phyloP scores from a whole-genome alignment of 2,113 vertebrate genomes.

The Perca fluviatilis region DNA sequence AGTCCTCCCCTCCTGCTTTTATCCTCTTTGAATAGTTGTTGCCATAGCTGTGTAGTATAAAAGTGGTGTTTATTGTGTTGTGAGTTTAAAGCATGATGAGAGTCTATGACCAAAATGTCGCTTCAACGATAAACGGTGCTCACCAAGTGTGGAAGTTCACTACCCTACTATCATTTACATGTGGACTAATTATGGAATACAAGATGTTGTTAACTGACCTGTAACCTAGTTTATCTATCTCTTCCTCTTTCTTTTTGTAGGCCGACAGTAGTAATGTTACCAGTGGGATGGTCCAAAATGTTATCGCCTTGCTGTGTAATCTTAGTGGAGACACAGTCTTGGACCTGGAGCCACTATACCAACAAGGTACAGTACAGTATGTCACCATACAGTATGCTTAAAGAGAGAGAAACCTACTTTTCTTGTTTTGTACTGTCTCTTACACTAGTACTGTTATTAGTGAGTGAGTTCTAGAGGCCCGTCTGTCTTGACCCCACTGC shows the following conservation, averaged over 20 bases:
- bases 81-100: not conserved
- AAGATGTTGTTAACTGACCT: not conserved
- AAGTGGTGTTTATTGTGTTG: not conserved
- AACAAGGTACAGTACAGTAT: constrained; percentile 61
- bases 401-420: not conserved
- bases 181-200: not conserved
- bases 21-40: not conserved
- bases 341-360: constrained; percentile 62
- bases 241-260: constrained; percentile 42
- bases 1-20: not conserved
- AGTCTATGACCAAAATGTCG: not conserved
- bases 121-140: not conserved
- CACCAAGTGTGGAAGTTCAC: not conserved
- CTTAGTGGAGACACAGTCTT: constrained; percentile 55
- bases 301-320: constrained; percentile 72
- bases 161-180: not conserved
- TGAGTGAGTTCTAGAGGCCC: constrained; percentile 15
- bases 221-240: constrained; percentile 8
- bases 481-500: constrained; percentile 18
- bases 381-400: not conserved
- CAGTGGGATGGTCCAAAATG: constrained; percentile 65
- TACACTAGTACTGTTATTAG: constrained; percentile 6
- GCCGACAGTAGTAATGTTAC: constrained; percentile 38
- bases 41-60: not conserved
- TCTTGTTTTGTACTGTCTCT: not conserved